Conservation (phyloP, 2,113 vertebrate genomes). For the Mus pahari region DNA sequence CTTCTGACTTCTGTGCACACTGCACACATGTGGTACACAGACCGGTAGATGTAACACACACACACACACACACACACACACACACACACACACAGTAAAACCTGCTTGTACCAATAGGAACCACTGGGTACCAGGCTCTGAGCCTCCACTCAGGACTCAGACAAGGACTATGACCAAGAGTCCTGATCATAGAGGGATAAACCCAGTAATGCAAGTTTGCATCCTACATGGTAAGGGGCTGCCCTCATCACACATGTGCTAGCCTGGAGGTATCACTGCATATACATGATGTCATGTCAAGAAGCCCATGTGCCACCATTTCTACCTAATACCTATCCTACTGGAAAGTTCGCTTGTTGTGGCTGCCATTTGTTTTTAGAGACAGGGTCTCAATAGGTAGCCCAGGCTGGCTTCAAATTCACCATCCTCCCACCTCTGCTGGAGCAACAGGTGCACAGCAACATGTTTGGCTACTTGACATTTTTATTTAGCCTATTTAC, state of each 20-base stretch:
- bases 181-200: fast-evolving
- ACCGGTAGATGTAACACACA: neutral
- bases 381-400: neutral
- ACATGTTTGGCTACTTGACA: neutral
- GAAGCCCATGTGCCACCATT: fast-evolving
- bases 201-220: fast-evolving
- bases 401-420: neutral
- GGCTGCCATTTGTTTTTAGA: neutral
- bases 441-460: neutral
- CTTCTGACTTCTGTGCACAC: neutral
- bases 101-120: neutral
- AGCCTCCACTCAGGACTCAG: neutral
- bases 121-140: neutral
- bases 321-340: neutral
- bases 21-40: neutral
- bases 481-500: neutral
- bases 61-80: too few relatives aligned
- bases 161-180: neutral
- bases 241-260: neutral
- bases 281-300: fast-evolving
- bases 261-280: neutral
- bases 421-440: neutral
- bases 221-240: neutral
- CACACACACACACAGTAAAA: neutral
- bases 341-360: neutral